A percentile compares a stretch with the other conserved stretches of the same genome.
Evolutionary conservation across 2,888 invertebrate species (phyloP).

Genomic region (Stictocephala bisonia): DNA sequence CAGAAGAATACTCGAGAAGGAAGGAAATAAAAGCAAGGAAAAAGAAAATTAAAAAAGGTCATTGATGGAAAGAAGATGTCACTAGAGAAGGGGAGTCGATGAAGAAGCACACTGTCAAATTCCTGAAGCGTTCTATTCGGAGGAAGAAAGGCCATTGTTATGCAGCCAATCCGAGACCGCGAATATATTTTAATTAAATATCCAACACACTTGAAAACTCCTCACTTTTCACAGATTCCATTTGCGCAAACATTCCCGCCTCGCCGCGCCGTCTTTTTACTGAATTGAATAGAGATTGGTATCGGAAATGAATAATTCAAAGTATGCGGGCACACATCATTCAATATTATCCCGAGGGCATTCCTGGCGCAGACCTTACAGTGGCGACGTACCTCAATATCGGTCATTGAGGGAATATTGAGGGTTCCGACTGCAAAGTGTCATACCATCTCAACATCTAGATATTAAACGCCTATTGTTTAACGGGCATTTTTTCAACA

Average conservation of each 20-base stretch:
- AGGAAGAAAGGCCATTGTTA: slow-evolving; percentile 12
- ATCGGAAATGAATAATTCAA: slow-evolving; percentile 18
- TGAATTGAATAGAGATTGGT: slow-evolving; percentile 12
- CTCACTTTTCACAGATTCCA: slow-evolving; percentile 9
- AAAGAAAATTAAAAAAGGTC: too few relatives aligned
- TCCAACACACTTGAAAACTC: not conserved
- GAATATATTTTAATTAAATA: slow-evolving; percentile 35
- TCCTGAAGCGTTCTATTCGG: not conserved
- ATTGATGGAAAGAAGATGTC: too few relatives aligned
- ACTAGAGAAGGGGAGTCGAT: too few relatives aligned
- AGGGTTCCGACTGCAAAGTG: too few relatives aligned
- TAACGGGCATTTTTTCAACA: too few relatives aligned
- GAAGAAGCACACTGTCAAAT: slow-evolving; percentile 1
- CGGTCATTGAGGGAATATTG: slow-evolving; percentile 22
- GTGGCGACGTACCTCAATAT: slow-evolving; percentile 24
- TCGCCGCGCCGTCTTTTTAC: not conserved
- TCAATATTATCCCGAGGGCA: slow-evolving; percentile 11
- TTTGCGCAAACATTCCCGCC: slow-evolving; percentile 4
- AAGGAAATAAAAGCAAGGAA: too few relatives aligned
- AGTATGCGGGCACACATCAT: not conserved
- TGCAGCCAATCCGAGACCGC: slow-evolving; percentile 2
- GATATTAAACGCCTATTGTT: too few relatives aligned
- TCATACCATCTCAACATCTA: too few relatives aligned
- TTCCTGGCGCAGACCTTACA: not conserved
- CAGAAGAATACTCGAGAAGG: too few relatives aligned